phyloP scores from a whole-genome alignment of 2,797 vertebrate species.

The Aeoliscus strigatus region DNA sequence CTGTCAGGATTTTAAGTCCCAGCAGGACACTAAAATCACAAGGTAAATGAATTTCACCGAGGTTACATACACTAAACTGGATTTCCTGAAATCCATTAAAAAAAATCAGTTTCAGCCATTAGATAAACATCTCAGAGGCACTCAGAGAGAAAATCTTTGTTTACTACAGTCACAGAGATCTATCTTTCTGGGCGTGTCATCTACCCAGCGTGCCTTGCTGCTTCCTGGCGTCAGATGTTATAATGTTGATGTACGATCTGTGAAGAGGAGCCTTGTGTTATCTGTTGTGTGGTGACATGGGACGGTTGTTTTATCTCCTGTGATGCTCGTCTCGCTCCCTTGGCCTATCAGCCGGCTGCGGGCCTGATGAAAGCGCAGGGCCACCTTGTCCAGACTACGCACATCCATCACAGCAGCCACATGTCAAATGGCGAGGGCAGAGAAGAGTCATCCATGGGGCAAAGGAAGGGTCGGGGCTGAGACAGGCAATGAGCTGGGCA shows the following conservation, averaged over 20 bases:
- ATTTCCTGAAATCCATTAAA: too few relatives aligned
- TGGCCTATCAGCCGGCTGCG: conserved; percentile 34
- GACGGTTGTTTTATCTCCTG: conserved; percentile 70
- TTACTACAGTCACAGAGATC: conserved; percentile 47
- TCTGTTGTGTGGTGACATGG: conserved; percentile 64
- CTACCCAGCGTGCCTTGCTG: conserved; percentile 65
- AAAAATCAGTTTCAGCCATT: too few relatives aligned
- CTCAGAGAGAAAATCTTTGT: too few relatives aligned
- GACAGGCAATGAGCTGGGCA: too few relatives aligned
- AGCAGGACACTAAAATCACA: too few relatives aligned
- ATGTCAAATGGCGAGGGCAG: conserved; percentile 43
- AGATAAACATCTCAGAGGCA: too few relatives aligned
- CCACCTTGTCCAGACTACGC: conserved; percentile 62
- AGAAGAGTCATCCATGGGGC: conserved; percentile 42
- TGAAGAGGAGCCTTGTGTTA: conserved; percentile 69
- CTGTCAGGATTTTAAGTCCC: too few relatives aligned
- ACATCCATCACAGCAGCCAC: conserved; percentile 65
- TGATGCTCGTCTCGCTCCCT: conserved; percentile 30
- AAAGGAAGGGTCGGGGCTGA: conserved; percentile 31
- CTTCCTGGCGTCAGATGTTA: conserved; percentile 51
- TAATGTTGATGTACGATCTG: conserved; percentile 77
- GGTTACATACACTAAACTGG: too few relatives aligned
- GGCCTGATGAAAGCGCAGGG: conserved; percentile 66
- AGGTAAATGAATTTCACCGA: too few relatives aligned
- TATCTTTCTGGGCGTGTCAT: conserved; percentile 59